phyloP scores from a whole-genome alignment of 2,888 invertebrate species.

The Smittia sp. region DNA sequence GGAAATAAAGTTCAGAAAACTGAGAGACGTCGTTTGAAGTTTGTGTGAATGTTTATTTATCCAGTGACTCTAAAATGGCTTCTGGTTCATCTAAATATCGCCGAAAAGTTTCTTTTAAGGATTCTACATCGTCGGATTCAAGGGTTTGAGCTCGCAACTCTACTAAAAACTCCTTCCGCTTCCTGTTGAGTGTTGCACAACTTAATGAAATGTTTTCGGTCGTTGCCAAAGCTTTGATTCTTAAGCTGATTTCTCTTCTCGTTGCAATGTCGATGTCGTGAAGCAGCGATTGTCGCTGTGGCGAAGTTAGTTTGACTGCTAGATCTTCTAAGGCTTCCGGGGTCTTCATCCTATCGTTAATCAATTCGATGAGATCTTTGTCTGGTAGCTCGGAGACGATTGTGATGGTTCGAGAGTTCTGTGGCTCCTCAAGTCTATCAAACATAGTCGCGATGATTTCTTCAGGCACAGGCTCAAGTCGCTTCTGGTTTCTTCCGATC shows the following conservation, averaged over 20 bases:
- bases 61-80: neutral
- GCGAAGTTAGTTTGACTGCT: neutral
- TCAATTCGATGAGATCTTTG: neutral
- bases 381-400: neutral
- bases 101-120: neutral
- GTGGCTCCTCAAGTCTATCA: neutral
- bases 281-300: conserved; percentile 26
- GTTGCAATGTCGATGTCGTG: conserved; percentile 31
- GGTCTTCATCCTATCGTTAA: conserved; percentile 24
- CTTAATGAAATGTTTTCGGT: neutral
- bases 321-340: conserved; percentile 28
- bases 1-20: conserved; percentile 46
- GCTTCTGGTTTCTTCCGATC: neutral
- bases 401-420: conserved; percentile 1
- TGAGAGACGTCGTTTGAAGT: neutral
- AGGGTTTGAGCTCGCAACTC: neutral
- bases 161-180: neutral
- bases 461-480: neutral
- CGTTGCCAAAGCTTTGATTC: neutral
- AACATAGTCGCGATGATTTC: conserved; percentile 25
- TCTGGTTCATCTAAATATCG: neutral
- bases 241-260: neutral
- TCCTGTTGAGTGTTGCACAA: neutral
- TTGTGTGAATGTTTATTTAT: neutral
- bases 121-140: neutral